Evolutionary conservation across 2,888 invertebrate genomes (phyloP).

Genomic region (Andrena trimmerana): DNA sequence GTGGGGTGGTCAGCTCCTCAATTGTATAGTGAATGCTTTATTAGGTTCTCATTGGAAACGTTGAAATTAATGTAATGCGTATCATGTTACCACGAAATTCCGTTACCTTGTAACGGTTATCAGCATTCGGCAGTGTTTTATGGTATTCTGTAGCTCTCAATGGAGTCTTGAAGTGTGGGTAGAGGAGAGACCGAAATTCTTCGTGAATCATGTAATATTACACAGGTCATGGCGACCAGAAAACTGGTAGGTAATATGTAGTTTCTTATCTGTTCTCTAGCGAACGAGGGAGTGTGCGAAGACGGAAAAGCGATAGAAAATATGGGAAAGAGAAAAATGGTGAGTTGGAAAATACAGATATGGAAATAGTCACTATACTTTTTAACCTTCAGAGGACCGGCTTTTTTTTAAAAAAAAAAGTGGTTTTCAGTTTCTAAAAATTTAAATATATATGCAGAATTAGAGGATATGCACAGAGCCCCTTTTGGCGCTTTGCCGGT

Average conservation of each 20-base stretch:
- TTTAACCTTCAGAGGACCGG: too few species aligned
- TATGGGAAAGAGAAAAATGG: background rate
- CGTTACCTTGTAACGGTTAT: conserved; percentile 26
- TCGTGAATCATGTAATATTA: background rate
- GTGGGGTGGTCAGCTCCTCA: background rate
- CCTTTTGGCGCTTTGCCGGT: too few species aligned
- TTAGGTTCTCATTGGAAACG: background rate
- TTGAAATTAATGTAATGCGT: background rate
- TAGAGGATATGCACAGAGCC: too few species aligned
- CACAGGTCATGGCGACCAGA: background rate
- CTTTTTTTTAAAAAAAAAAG: too few species aligned
- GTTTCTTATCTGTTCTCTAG: conserved; percentile 9
- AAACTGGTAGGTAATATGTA: conserved; percentile 12
- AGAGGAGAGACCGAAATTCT: background rate
- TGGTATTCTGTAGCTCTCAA: background rate
- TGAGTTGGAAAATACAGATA: background rate
- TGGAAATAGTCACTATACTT: too few species aligned
- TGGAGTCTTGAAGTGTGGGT: background rate
- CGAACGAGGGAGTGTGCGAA: background rate
- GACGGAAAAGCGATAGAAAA: background rate
- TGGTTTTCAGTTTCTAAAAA: too few species aligned
- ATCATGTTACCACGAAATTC: conserved; percentile 30
- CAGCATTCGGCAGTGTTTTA: conserved; percentile 10
- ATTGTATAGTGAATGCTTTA: conserved; percentile 1
- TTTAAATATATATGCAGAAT: too few species aligned